Percentiles rank a stretch among this genome's conserved stretches.
Conservation (phyloP, 2,888 invertebrate genomes). For the Caenorhabditis sp. region DNA sequence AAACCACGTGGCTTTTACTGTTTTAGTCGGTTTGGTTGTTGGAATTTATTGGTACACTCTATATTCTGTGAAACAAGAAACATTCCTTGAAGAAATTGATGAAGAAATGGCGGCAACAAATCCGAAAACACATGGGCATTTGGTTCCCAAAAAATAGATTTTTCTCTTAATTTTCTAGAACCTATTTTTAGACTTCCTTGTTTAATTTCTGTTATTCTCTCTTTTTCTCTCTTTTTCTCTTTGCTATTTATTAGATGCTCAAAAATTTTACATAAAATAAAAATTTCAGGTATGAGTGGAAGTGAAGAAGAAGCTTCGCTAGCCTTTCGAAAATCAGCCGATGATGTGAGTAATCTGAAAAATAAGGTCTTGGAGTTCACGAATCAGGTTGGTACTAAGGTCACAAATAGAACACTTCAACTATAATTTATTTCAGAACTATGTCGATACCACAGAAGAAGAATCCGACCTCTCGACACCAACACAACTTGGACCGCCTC, state of each 20-base stretch:
- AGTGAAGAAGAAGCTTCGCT: slow-evolving; percentile 32
- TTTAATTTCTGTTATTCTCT: background rate
- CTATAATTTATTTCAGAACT: slow-evolving; percentile 25
- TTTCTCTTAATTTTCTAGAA: background rate
- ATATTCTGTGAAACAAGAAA: slow-evolving; percentile 86
- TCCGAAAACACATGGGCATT: slow-evolving; percentile 57
- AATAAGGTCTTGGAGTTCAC: slow-evolving; percentile 28
- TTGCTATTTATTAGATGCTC: slow-evolving; percentile 5
- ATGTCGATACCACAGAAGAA: slow-evolving; percentile 34
- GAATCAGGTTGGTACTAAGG: slow-evolving; percentile 17
- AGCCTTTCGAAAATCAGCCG: slow-evolving; percentile 23
- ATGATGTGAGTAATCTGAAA: slow-evolving; percentile 2
- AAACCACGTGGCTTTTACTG: slow-evolving; percentile 55
- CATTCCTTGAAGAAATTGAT: slow-evolving; percentile 90
- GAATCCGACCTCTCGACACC: slow-evolving; percentile 41
- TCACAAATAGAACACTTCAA: background rate
- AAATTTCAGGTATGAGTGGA: slow-evolving; percentile 23
- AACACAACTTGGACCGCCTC: slow-evolving; percentile 30
- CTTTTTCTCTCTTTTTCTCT: background rate
- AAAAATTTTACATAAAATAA: slow-evolving; percentile 1
- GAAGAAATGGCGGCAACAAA: slow-evolving; percentile 73
- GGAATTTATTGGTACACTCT: slow-evolving; percentile 87
- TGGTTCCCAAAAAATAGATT: slow-evolving; percentile 11
- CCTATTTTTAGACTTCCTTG: background rate
- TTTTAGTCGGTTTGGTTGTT: slow-evolving; percentile 46